phyloP scores from a whole-genome alignment of 2,113 vertebrate species.

The Burhinus bistriatus region DNA sequence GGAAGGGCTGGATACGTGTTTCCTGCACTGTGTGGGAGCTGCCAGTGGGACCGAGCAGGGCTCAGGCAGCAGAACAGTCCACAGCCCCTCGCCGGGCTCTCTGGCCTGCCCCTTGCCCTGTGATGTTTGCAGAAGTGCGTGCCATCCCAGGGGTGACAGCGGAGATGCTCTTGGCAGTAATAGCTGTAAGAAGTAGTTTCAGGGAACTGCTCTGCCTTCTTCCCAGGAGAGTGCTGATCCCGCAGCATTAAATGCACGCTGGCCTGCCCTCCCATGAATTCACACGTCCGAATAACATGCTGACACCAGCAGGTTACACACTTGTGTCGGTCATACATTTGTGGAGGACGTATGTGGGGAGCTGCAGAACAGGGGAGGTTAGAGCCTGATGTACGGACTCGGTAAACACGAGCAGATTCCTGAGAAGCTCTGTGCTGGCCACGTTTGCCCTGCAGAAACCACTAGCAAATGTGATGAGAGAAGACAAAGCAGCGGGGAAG shows the following conservation, averaged over 20 bases:
- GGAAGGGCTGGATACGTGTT: background rate
- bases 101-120: background rate
- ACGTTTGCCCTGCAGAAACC: background rate
- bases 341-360: background rate
- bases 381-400: background rate
- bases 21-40: background rate
- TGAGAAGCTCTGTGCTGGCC: background rate
- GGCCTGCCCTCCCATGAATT: background rate
- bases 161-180: background rate
- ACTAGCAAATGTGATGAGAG: accelerated
- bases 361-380: background rate
- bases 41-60: background rate
- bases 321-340: accelerated
- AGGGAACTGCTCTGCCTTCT: background rate
- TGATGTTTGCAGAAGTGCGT: background rate
- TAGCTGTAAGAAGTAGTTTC: background rate
- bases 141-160: background rate
- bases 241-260: accelerated
- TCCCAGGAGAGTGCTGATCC: background rate
- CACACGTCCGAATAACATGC: background rate
- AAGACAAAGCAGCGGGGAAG: background rate
- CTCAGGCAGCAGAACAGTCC: background rate
- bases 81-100: background rate
- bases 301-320: background rate
- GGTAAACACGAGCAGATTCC: background rate